Conservation (phyloP, 2,797 vertebrate species). For the Anableps anableps region DNA sequence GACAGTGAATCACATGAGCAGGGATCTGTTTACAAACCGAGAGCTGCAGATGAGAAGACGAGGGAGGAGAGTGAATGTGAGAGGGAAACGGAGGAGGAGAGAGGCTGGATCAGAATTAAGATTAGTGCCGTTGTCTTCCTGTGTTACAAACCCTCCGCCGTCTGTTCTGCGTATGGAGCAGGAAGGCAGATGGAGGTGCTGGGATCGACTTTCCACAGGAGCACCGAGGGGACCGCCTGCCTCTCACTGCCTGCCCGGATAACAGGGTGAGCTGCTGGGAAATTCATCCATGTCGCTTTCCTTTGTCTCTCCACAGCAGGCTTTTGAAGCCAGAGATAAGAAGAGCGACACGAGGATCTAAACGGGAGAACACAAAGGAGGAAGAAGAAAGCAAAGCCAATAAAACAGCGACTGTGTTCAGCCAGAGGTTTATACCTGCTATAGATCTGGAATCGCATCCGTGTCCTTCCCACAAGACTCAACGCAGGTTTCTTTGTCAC, state of each 20-base stretch:
- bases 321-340: conserved; percentile 57
- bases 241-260: conserved; percentile 30
- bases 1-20: conserved; percentile 81
- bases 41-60: conserved; percentile 61
- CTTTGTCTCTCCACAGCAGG: conserved; percentile 70
- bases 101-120: conserved; percentile 27
- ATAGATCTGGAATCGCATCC: conserved; percentile 22
- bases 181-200: conserved; percentile 53
- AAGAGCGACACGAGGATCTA: conserved; percentile 36
- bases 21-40: conserved; percentile 85
- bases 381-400: conserved; percentile 25
- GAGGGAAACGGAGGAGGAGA: conserved; percentile 35
- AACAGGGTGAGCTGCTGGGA: conserved; percentile 55
- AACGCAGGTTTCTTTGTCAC: conserved; percentile 28
- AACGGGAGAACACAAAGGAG: conserved; percentile 30
- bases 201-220: conserved; percentile 53
- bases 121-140: conserved; percentile 36
- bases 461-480: not conserved
- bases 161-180: conserved; percentile 27
- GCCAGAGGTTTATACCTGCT: conserved; percentile 33
- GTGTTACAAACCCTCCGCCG: conserved; percentile 11
- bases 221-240: conserved; percentile 52
- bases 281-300: conserved; percentile 37
- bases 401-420: conserved; percentile 23
- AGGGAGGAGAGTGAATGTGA: conserved; percentile 47